Conservation (phyloP, 2,888 invertebrate genomes). For the Empis stercorea region DNA sequence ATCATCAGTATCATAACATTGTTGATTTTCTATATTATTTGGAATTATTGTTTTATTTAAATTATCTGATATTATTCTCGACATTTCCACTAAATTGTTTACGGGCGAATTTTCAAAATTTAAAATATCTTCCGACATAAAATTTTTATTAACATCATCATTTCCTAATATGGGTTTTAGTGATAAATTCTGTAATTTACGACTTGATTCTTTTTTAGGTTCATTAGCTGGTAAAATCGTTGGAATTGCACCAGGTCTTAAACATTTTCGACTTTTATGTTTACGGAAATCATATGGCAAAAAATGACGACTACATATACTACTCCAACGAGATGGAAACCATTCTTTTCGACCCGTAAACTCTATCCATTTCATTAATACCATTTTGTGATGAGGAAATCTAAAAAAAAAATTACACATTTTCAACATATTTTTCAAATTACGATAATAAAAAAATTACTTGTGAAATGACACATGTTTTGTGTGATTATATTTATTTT, state of each 20-base stretch:
- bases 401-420: slow-evolving; percentile 17
- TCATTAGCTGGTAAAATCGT: background rate
- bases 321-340: slow-evolving; percentile 34
- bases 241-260: slow-evolving; percentile 6
- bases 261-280: slow-evolving; percentile 3
- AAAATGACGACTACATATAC: slow-evolving; percentile 35
- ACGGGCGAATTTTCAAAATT: too few species aligned
- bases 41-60: background rate
- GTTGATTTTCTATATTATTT: too few species aligned
- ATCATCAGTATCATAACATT: too few species aligned
- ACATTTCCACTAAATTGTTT: too few species aligned
- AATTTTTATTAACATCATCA: background rate
- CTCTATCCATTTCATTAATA: slow-evolving; percentile 30
- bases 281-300: slow-evolving; percentile 25
- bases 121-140: background rate
- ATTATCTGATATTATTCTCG: background rate
- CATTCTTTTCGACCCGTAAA: slow-evolving; percentile 30
- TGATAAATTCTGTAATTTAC: too few species aligned
- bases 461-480: slow-evolving; percentile 35
- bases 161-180: background rate
- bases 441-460: slow-evolving; percentile 16
- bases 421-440: background rate
- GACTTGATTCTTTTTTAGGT: too few species aligned
- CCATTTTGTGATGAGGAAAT: slow-evolving; percentile 29
- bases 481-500: slow-evolving; percentile 30